Conservation (phyloP, 1,140 invertebrate species). For the Lethocerus indicus region DNA sequence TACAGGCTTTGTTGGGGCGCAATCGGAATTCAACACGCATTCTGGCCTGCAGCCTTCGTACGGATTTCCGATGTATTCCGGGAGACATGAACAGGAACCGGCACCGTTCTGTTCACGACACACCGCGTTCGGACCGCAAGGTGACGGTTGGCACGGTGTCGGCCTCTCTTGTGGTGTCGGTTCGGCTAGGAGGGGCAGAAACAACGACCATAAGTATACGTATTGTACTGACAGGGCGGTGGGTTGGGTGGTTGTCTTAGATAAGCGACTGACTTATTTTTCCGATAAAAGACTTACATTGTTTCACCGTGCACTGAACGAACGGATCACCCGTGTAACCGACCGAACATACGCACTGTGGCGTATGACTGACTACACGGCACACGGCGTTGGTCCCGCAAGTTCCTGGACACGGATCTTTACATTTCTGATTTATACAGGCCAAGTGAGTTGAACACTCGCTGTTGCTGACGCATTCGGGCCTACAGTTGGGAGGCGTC, state of each 20-base stretch:
- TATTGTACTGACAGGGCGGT: neutral
- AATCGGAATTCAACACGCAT: slow-evolving; percentile 49
- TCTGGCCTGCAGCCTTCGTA: slow-evolving; percentile 55
- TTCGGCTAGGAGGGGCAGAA: slow-evolving; percentile 19
- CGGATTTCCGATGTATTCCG: slow-evolving; percentile 50
- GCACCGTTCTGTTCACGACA: slow-evolving; percentile 22
- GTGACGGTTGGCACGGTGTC: slow-evolving; percentile 31
- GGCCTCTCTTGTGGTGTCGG: slow-evolving; percentile 19
- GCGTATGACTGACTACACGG: slow-evolving; percentile 43
- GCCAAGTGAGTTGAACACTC: slow-evolving; percentile 33
- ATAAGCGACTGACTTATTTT: neutral
- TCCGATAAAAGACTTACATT: slow-evolving; percentile 28
- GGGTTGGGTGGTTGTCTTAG: neutral
- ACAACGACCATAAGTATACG: neutral
- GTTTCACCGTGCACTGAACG: slow-evolving; percentile 34
- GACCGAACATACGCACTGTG: slow-evolving; percentile 43
- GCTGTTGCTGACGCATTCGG: slow-evolving; percentile 34
- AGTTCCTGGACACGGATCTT: slow-evolving; percentile 33
- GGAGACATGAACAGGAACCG: slow-evolving; percentile 38
- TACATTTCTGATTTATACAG: slow-evolving; percentile 36
- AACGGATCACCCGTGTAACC: slow-evolving; percentile 59
- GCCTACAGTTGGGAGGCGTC: slow-evolving; percentile 29
- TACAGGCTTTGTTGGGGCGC: slow-evolving; percentile 46
- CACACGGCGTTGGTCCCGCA: slow-evolving; percentile 45
- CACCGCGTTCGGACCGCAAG: slow-evolving; percentile 30